Evolutionary conservation across 2,888 invertebrate species (phyloP).

Genomic region (Myopa testacea): DNA sequence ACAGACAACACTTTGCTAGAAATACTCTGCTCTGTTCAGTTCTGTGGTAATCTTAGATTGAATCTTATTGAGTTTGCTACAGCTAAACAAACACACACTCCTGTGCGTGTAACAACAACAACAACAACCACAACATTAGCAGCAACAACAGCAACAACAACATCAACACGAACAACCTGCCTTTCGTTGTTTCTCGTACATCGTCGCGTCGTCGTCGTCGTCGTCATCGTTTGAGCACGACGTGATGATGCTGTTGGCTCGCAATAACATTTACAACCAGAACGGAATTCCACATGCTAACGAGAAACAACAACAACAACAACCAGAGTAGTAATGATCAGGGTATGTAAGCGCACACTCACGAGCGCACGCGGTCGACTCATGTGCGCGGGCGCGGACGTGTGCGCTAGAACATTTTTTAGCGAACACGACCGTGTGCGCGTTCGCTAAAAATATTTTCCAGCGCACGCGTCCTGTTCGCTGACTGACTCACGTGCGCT

Average conservation of each 20-base stretch:
- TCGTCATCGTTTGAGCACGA: background rate
- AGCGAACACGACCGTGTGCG: too few species aligned
- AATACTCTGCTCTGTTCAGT: background rate
- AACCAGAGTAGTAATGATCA: too few species aligned
- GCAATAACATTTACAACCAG: slow-evolving; percentile 23
- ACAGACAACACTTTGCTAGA: background rate
- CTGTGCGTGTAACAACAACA: background rate
- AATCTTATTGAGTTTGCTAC: background rate
- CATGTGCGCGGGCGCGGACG: too few species aligned
- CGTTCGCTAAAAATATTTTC: too few species aligned
- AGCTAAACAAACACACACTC: slow-evolving; percentile 13
- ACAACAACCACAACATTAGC: background rate
- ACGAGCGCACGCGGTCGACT: too few species aligned
- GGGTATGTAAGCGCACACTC: too few species aligned
- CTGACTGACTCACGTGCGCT: too few species aligned
- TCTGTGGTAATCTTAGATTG: slow-evolving; percentile 5
- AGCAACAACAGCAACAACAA: background rate
- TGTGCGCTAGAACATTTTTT: too few species aligned
- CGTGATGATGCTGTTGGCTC: background rate
- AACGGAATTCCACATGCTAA: slow-evolving; percentile 17
- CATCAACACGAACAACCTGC: background rate
- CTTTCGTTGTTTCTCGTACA: background rate
- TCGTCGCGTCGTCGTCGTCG: background rate
- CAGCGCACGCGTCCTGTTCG: too few species aligned
- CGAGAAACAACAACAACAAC: background rate